Evolutionary conservation across 2,888 invertebrate genomes (phyloP).

Genomic region (Cartodere bifasciata): DNA sequence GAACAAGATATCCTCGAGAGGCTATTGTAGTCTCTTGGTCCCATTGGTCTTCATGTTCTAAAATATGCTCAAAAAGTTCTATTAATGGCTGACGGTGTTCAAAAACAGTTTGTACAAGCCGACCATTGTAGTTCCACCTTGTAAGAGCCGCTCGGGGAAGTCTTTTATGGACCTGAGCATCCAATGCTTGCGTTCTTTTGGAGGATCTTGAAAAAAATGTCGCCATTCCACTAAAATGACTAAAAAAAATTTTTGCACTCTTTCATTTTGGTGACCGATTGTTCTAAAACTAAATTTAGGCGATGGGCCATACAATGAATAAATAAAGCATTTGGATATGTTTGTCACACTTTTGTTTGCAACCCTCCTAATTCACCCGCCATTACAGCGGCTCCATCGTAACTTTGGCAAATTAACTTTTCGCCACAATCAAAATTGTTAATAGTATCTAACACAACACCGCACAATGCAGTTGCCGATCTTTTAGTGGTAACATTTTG

Average conservation of each 20-base stretch:
- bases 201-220: constrained; percentile 20
- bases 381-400: constrained; percentile 21
- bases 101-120: constrained; percentile 11
- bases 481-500: constrained; percentile 19
- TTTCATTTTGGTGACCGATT: constrained; percentile 16
- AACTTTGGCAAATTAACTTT: constrained; percentile 24
- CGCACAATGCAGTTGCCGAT: constrained; percentile 15
- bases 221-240: constrained; percentile 15
- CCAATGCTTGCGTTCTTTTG: constrained; percentile 13
- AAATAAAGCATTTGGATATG: constrained; percentile 14
- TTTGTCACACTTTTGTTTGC: constrained; percentile 19
- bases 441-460: constrained; percentile 13
- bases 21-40: constrained; percentile 4
- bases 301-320: constrained; percentile 11
- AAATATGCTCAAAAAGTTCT: constrained; percentile 9
- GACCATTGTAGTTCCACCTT: constrained; percentile 13
- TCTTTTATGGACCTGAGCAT: constrained; percentile 7
- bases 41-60: constrained; percentile 7
- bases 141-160: constrained; percentile 11
- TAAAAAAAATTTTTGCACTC: constrained; percentile 20
- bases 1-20: constrained; percentile 7
- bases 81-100: constrained; percentile 8
- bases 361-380: constrained; percentile 18
- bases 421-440: constrained; percentile 15
- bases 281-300: constrained; percentile 13